Evolutionary conservation across 1,140 invertebrate species (phyloP).

Genomic region (Oedothorax gibbosus): DNA sequence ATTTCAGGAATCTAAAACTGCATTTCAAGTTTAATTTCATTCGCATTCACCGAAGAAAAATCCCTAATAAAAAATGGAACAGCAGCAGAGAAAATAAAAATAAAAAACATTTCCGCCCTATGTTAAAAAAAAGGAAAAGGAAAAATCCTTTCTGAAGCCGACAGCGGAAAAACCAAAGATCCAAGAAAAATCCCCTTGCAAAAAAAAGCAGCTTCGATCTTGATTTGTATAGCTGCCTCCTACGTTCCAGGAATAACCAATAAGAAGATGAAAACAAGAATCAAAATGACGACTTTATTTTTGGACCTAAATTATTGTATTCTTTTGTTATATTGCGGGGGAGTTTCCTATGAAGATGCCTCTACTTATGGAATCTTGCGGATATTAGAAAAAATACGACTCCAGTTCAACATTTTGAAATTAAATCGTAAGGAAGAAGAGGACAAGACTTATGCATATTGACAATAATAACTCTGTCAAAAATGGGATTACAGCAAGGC

Average conservation of each 20-base stretch:
- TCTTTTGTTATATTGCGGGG: background rate
- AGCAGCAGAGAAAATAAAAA: conserved; percentile 8
- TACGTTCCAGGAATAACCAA: conserved; percentile 13
- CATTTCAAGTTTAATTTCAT: conserved; percentile 11
- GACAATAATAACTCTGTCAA: no score
- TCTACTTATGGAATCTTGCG: no score
- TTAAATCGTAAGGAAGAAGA: no score
- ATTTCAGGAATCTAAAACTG: background rate
- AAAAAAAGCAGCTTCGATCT: conserved; percentile 13
- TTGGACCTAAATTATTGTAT: conserved; percentile 10
- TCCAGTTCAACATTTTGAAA: no score
- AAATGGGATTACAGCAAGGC: no score
- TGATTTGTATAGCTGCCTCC: conserved; percentile 14
- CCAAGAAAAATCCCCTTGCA: conserved; percentile 6
- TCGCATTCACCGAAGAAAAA: background rate
- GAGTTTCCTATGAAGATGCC: background rate
- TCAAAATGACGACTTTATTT: conserved; percentile 21
- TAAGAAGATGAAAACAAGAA: background rate
- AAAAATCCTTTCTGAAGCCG: background rate
- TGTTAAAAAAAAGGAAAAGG: background rate
- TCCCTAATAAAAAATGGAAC: background rate
- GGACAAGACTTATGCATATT: no score
- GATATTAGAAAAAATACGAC: no score
- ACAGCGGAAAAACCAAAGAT: background rate
- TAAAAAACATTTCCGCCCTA: background rate